Conservation (phyloP, 2,888 invertebrate species). For the Globia sparganii region DNA sequence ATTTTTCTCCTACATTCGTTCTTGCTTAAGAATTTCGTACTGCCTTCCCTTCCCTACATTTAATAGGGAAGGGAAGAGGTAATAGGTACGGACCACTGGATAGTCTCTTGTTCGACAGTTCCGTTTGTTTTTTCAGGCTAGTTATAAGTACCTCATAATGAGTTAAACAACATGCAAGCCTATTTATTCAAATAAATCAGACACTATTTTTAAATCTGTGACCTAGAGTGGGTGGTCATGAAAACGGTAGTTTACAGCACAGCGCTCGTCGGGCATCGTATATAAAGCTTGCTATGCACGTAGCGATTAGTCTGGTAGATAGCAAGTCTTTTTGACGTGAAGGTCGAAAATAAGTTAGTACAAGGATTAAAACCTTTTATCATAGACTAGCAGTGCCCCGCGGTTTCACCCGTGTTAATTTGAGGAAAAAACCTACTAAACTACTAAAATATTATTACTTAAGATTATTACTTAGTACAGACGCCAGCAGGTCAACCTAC, state of each 20-base stretch:
- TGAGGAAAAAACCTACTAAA: too few relatives aligned
- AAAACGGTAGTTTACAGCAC: slow-evolving; percentile 70
- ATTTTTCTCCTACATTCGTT: not conserved
- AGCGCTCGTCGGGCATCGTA: slow-evolving; percentile 51
- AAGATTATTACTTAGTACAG: too few relatives aligned
- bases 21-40: not conserved
- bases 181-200: slow-evolving; percentile 65
- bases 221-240: slow-evolving; percentile 74
- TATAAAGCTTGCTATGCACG: slow-evolving; percentile 63
- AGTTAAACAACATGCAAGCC: slow-evolving; percentile 37
- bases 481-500: too few relatives aligned
- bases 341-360: slow-evolving; percentile 19
- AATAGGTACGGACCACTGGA: not conserved
- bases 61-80: not conserved
- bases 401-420: too few relatives aligned
- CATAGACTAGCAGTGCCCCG: too few relatives aligned
- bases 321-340: slow-evolving; percentile 34
- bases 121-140: not conserved
- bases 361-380: not conserved
- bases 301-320: slow-evolving; percentile 40
- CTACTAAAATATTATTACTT: too few relatives aligned
- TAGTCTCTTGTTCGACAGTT: not conserved
- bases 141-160: slow-evolving; percentile 23
- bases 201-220: slow-evolving; percentile 76
- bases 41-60: not conserved